A percentile compares a stretch with the other conserved stretches of the same genome.
Conservation (phyloP, 2,113 vertebrate genomes). For the Urocolius indicus region DNA sequence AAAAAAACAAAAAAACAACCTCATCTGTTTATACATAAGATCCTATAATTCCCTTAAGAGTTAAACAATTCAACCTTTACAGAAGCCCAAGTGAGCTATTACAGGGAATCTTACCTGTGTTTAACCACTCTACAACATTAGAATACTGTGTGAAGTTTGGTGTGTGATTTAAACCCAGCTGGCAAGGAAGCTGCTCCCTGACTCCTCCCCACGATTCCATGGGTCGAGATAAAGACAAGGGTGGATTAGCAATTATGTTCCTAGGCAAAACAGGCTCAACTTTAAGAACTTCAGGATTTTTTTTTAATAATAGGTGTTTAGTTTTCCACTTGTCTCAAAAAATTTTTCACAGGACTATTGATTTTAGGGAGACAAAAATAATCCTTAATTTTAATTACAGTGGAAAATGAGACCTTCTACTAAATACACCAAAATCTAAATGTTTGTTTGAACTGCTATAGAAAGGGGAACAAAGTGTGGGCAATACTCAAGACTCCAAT, state of each 20-base stretch:
- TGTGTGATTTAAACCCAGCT: background rate
- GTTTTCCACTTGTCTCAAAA: too few species aligned
- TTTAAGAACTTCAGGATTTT: background rate
- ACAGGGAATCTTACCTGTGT: background rate
- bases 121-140: background rate
- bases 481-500: background rate
- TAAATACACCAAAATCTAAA: background rate
- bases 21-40: background rate
- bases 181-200: too few species aligned
- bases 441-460: background rate
- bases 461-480: background rate
- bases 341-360: too few species aligned
- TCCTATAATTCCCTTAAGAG: background rate
- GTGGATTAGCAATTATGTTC: too few species aligned
- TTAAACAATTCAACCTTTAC: background rate
- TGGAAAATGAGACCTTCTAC: background rate
- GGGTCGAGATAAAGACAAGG: too few species aligned
- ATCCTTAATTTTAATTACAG: background rate
- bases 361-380: background rate
- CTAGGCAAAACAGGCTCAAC: too few species aligned
- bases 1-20: too few species aligned
- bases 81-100: background rate
- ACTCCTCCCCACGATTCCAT: too few species aligned
- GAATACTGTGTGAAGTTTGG: background rate
- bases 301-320: rapidly evolving